Conservation (phyloP, 2,888 invertebrate species). For the Aricia artaxerxes region DNA sequence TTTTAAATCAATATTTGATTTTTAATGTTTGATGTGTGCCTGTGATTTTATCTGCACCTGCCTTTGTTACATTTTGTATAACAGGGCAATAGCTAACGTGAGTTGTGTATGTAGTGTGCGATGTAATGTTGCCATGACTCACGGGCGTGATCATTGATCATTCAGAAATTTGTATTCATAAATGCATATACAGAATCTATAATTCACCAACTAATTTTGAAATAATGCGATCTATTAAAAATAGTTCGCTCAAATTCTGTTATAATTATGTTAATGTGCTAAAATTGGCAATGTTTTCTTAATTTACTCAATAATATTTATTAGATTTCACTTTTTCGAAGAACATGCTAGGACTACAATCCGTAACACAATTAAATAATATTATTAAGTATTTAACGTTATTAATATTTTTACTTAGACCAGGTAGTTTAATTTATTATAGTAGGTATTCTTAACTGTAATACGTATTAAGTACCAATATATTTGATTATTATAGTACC, state of each 20-base stretch:
- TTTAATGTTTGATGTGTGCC: too few relatives aligned
- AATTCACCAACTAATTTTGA: neutral
- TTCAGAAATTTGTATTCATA: slow-evolving; percentile 12
- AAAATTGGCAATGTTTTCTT: neutral
- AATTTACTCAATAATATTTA: neutral
- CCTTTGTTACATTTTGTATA: neutral
- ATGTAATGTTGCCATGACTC: neutral
- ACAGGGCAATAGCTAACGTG: neutral
- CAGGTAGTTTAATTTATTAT: too few relatives aligned
- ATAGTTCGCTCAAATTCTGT: neutral
- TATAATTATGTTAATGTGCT: neutral
- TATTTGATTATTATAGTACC: too few relatives aligned
- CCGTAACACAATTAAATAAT: too few relatives aligned
- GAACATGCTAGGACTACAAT: neutral
- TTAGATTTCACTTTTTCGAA: neutral
- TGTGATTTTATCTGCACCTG: too few relatives aligned
- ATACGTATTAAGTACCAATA: too few relatives aligned
- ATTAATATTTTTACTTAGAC: too few relatives aligned
- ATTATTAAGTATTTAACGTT: too few relatives aligned
- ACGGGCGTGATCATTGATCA: neutral
- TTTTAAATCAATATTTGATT: too few relatives aligned
- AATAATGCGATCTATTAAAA: neutral
- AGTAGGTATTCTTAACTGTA: too few relatives aligned
- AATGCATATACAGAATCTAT: neutral
- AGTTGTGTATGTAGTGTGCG: neutral